A percentile compares a stretch with the other conserved stretches of the same genome.
Evolutionary conservation across 2,888 invertebrate species (phyloP).

Genomic region (Brenthis hecate): DNA sequence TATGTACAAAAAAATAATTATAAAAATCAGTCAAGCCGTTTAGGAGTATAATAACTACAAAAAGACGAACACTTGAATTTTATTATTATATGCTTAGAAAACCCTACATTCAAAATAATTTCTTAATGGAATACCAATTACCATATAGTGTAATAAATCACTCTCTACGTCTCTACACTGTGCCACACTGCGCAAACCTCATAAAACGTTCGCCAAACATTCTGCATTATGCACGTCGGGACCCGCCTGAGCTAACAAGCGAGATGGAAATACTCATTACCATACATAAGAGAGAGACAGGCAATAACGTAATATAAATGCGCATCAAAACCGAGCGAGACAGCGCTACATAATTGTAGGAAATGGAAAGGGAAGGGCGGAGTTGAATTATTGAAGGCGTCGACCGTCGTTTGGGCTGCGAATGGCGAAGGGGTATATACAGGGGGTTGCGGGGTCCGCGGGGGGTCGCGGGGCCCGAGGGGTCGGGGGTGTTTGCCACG

Average conservation of each 20-base stretch:
- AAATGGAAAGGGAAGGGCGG: slow-evolving; percentile 58
- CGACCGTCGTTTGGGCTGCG: slow-evolving; percentile 75
- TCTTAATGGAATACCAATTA: too few species aligned
- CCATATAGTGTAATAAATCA: too few species aligned
- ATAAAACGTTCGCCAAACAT: slow-evolving; percentile 73
- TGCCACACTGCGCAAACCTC: slow-evolving; percentile 65
- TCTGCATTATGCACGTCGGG: slow-evolving; percentile 67
- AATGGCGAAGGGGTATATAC: slow-evolving; percentile 45
- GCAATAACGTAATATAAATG: slow-evolving; percentile 53
- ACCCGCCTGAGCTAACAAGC: slow-evolving; percentile 66
- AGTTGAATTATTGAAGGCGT: slow-evolving; percentile 73
- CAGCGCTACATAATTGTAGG: slow-evolving; percentile 45
- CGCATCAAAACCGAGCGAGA: slow-evolving; percentile 48
- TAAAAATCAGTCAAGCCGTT: too few species aligned
- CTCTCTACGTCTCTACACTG: slow-evolving; percentile 60
- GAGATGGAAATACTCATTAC: slow-evolving; percentile 41
- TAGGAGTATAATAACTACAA: too few species aligned
- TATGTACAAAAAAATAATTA: too few species aligned
- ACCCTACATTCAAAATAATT: too few species aligned
- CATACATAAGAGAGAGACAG: slow-evolving; percentile 43
- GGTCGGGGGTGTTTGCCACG: slow-evolving; percentile 44
- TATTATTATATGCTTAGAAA: too few species aligned
- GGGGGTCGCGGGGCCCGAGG: slow-evolving; percentile 40
- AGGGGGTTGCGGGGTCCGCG: slow-evolving; percentile 39
- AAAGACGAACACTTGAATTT: too few species aligned